These are phyloP conservation scores for Bambusicola thoracicus DNA, from an alignment of 2,113 vertebrate genomes.

Conservation along the genomic window DNA sequence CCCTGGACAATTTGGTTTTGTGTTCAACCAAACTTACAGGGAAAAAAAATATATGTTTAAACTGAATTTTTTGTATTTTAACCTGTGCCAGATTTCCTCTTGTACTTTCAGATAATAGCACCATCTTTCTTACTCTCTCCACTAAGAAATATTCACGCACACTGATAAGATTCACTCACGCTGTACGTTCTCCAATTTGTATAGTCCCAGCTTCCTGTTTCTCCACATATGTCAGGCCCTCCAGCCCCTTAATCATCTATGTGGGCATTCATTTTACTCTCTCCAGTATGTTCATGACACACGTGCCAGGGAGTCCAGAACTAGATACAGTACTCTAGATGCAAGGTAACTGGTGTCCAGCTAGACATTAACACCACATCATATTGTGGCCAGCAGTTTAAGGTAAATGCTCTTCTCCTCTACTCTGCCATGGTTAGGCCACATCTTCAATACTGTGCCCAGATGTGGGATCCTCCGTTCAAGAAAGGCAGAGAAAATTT, in stretches of 20 bases:
- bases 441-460: too few species aligned
- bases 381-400: too few species aligned
- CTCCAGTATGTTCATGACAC: neutral
- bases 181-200: neutral
- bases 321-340: neutral
- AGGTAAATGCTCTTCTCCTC: too few species aligned
- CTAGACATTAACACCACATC: neutral
- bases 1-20: accelerated
- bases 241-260: neutral
- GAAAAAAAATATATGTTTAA: neutral
- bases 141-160: neutral
- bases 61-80: neutral
- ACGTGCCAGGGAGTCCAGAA: neutral
- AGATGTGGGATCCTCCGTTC: too few species aligned
- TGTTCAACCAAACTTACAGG: neutral
- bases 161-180: neutral
- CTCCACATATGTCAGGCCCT: accelerated
- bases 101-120: neutral
- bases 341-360: accelerated
- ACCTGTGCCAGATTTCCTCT: neutral
- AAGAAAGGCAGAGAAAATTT: too few species aligned
- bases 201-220: neutral
- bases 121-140: neutral
- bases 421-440: too few species aligned
- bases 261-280: neutral